Conservation (phyloP, 92 coral and sea anemone genomes). For the Epizoanthus stellaris region DNA sequence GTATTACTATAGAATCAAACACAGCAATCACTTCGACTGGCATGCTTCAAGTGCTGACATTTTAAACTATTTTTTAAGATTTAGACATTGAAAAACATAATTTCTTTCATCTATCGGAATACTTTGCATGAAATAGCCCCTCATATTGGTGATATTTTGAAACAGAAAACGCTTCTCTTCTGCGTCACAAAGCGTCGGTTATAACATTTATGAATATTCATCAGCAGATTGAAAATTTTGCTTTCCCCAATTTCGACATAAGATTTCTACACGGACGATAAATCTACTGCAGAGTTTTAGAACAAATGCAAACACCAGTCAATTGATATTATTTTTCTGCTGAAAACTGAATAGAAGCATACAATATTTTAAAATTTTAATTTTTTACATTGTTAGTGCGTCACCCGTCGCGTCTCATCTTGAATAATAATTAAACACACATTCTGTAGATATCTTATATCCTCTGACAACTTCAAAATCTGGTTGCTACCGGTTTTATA, state of each 20-base stretch:
- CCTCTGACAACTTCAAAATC: too few species aligned
- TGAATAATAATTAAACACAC: too few species aligned
- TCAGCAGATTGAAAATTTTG: neutral
- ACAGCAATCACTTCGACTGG: neutral
- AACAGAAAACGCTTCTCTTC: constrained; percentile 14
- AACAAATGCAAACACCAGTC: neutral
- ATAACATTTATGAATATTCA: constrained; percentile 1
- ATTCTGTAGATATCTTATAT: too few species aligned
- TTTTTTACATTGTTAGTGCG: too few species aligned
- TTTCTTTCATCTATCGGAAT: neutral
- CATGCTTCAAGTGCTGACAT: neutral
- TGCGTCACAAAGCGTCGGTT: constrained; percentile 42
- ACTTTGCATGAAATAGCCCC: neutral
- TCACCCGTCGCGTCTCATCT: too few species aligned
- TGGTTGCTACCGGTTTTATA: too few species aligned
- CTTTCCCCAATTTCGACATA: neutral
- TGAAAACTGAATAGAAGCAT: neutral
- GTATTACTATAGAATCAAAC: neutral
- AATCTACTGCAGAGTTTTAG: neutral
- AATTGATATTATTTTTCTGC: neutral
- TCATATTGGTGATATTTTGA: neutral
- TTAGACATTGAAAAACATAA: neutral
- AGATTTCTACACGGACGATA: neutral
- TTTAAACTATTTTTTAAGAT: neutral
- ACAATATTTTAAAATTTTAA: too few species aligned